Evolutionary conservation across 2,888 invertebrate species (phyloP).

Genomic region (Callyntrura sp.): DNA sequence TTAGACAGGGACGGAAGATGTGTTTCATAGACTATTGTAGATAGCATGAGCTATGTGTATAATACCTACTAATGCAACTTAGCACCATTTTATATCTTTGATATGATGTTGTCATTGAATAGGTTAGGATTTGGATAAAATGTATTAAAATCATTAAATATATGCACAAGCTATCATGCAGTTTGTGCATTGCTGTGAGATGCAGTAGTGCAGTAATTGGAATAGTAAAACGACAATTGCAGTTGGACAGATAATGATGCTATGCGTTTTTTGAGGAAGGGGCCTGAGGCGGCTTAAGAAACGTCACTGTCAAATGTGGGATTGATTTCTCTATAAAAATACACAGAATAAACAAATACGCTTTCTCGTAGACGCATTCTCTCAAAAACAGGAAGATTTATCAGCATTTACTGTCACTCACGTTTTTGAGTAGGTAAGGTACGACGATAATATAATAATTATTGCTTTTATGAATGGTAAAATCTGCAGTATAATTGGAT

Average conservation of each 20-base stretch:
- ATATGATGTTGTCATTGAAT: too few species aligned
- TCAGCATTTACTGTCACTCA: too few species aligned
- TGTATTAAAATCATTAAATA: not conserved
- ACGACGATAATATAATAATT: too few species aligned
- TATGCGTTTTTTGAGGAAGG: conserved; percentile 19
- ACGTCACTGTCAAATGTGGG: conserved; percentile 63
- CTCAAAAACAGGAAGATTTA: conserved; percentile 19
- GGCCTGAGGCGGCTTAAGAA: conserved; percentile 52
- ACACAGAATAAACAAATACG: not conserved
- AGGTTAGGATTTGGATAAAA: too few species aligned
- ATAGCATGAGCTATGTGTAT: not conserved
- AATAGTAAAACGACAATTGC: not conserved
- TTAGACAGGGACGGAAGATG: conserved; percentile 8
- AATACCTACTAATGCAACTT: not conserved
- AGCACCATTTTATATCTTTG: not conserved
- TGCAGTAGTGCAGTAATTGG: conserved; percentile 16
- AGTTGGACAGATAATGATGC: not conserved
- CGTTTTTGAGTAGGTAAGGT: too few species aligned
- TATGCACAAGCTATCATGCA: not conserved
- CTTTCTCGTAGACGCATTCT: not conserved
- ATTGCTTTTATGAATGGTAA: too few species aligned
- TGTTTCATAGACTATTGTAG: not conserved
- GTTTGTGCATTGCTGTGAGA: not conserved
- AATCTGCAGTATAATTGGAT: too few species aligned
- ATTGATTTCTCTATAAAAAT: conserved; percentile 53